Base-by-base conservation (phyloP, 53 echinoderm and acorn worm genomes). In the Astropecten irregularis region DNA sequence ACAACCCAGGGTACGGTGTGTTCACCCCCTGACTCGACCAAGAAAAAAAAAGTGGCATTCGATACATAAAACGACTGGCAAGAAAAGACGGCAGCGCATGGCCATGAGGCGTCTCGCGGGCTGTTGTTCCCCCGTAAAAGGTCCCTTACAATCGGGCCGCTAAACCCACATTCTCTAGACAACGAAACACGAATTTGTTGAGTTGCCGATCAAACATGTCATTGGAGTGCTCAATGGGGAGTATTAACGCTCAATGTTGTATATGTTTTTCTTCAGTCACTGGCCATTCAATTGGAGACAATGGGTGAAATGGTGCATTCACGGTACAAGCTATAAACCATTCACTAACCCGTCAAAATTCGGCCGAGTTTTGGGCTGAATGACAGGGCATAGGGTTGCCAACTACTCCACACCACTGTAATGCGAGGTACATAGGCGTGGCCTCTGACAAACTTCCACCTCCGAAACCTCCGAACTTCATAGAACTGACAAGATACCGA, bases 241-340 rank as follows among this genome's bases (percentile, higher is more conserved):
- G 86, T 76, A 66, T 85, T 73, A 64, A 35, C 40, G 72, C 38
- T 74, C 86, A 64, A 74, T 76, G 66, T 74, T 85, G 65, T 65
- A 74, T 85, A 85, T 74, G 86, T 76, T 85, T 85, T 56, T 33
- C 71, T 69, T 38, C 73, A 34, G 60, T 61, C 61, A 49, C 85
- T 16, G 65, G 74, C 11, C 49, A 37, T 74, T 85, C 30, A 74
- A 46, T 7, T 5, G 39, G 44, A 48, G 79, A 79, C 79, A 79
- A 79, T 61, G 40, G 79, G 79, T 79, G 79, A 79, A 79, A 79
- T 79, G 61, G 79, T 79, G 79, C 79, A 79, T 79, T 79, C 61
- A 79, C 16, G 23, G 56, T 54, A 76, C 76, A 76, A 56, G 76
- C 58, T 76, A 49, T 58, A 76, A 40, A n/a, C 79, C n/a, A 60